A percentile compares a stretch with the other conserved stretches of the same genome.
Evolutionary conservation across 2,797 vertebrate genomes (phyloP).

Genomic region (Pristis pectinata): DNA sequence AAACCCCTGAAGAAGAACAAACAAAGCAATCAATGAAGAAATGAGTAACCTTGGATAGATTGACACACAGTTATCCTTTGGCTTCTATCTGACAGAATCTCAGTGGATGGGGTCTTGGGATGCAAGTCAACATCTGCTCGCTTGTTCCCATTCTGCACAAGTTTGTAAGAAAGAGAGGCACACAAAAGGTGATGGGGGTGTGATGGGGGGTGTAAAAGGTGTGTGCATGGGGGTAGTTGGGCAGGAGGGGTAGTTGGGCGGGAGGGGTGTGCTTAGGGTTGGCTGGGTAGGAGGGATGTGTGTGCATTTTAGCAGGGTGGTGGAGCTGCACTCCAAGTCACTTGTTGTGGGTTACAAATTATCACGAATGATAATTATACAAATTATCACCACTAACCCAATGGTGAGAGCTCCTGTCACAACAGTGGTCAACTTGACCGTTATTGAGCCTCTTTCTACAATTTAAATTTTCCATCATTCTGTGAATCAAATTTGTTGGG

Average conservation of each 20-base stretch:
- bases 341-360: neutral
- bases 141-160: too few relatives aligned
- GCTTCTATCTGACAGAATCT: neutral
- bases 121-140: too few relatives aligned
- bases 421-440: neutral
- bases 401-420: neutral
- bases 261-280: neutral
- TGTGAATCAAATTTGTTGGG: neutral
- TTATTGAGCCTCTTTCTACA: neutral
- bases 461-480: neutral
- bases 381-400: neutral
- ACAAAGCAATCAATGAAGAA: conserved; percentile 31
- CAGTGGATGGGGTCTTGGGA: too few relatives aligned
- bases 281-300: neutral
- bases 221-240: too few relatives aligned
- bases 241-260: accelerated
- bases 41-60: neutral
- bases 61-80: neutral
- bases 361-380: too few relatives aligned
- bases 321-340: neutral
- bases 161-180: too few relatives aligned
- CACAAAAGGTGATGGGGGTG: too few relatives aligned
- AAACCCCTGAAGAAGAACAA: conserved; percentile 72
- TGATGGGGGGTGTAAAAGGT: neutral
- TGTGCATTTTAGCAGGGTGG: neutral